Evolutionary conservation across 1,140 invertebrate genomes (phyloP).

Genomic region (Caenorhabditis latens): DNA sequence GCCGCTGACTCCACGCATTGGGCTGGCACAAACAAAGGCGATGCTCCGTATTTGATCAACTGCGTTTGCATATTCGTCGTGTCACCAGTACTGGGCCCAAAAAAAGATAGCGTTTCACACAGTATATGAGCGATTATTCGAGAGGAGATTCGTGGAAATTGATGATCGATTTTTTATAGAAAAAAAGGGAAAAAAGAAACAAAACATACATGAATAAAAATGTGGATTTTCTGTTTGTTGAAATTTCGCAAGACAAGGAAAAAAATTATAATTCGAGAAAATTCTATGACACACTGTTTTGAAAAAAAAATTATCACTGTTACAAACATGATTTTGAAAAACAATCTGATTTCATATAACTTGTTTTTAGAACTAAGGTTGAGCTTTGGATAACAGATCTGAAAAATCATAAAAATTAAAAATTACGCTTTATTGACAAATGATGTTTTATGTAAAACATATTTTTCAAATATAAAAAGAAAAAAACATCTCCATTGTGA

Average conservation of each 20-base stretch:
- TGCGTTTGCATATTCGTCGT: slow-evolving; percentile 53
- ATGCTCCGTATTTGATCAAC: slow-evolving; percentile 48
- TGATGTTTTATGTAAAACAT: no score
- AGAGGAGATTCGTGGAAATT: slow-evolving; percentile 23
- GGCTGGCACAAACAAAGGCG: slow-evolving; percentile 45
- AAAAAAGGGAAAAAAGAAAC: neutral
- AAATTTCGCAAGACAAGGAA: neutral
- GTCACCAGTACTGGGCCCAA: slow-evolving; percentile 34
- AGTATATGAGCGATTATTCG: slow-evolving; percentile 46
- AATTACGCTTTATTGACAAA: no score
- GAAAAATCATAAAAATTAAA: no score
- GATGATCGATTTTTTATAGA: slow-evolving; percentile 2
- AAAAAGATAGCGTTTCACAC: slow-evolving; percentile 46
- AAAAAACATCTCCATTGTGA: slow-evolving; percentile 9
- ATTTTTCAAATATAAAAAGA: no score
- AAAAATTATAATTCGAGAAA: neutral
- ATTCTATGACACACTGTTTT: no score
- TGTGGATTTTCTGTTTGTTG: neutral
- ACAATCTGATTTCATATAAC: no score
- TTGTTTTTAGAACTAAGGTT: no score
- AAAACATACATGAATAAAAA: neutral
- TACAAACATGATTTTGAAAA: no score
- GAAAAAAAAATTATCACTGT: no score
- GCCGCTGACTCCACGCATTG: slow-evolving; percentile 43
- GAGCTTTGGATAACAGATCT: no score